phyloP scores from a whole-genome alignment of 2,113 vertebrate species.

The Sander vitreus region DNA sequence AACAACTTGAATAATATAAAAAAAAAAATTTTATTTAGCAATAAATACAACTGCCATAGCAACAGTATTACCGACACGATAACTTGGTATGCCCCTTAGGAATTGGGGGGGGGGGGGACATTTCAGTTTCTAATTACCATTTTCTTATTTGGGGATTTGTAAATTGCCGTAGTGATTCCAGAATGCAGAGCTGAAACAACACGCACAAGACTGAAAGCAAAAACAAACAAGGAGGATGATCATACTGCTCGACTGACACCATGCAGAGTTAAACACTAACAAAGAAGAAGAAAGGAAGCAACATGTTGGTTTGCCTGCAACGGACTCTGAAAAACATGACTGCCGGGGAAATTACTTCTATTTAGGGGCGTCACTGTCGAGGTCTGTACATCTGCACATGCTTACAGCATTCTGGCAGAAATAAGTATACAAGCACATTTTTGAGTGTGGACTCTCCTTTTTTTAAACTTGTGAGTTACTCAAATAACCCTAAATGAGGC shows the following conservation, averaged over 20 bases:
- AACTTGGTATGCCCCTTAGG: neutral
- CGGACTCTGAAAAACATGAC: neutral
- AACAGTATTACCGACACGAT: slow-evolving; percentile 7
- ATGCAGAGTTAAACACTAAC: neutral
- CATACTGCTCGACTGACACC: neutral
- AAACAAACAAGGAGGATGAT: neutral
- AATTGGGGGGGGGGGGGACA: neutral
- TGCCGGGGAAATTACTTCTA: neutral
- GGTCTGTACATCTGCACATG: neutral
- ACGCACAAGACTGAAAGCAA: neutral
- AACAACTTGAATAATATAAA: neutral
- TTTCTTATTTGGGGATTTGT: neutral
- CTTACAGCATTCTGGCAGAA: neutral
- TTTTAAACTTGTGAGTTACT: neutral
- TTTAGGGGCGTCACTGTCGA: neutral
- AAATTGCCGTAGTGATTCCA: neutral
- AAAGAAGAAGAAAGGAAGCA: neutral
- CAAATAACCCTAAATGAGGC: neutral
- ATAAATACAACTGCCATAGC: slow-evolving; percentile 15
- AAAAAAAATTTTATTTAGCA: neutral
- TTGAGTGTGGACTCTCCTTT: neutral
- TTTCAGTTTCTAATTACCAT: neutral
- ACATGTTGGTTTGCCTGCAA: neutral
- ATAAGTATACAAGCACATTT: neutral
- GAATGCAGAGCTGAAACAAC: neutral